Conservation (phyloP, 2,113 vertebrate genomes). For the Rhinopithecus roxellana region DNA sequence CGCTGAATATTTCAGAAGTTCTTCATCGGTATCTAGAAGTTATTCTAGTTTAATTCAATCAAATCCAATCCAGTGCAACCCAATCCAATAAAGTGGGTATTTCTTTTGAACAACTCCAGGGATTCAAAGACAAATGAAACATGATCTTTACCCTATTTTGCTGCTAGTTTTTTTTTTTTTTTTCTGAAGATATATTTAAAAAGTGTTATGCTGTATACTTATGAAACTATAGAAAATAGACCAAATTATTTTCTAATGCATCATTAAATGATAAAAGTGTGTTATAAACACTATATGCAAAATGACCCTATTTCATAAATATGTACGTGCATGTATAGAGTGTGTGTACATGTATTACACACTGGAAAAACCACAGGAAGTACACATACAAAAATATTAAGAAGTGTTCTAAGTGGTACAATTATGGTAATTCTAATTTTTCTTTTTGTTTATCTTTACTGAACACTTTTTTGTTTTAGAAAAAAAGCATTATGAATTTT, state of each 20-base stretch:
- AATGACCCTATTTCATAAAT: background rate
- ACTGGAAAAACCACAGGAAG: background rate
- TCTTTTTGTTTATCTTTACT: background rate
- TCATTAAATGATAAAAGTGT: background rate
- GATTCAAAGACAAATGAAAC: slow-evolving; percentile 5
- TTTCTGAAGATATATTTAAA: background rate
- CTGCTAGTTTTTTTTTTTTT: background rate
- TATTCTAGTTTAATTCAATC: background rate
- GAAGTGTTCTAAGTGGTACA: background rate
- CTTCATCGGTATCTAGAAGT: background rate
- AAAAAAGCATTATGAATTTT: background rate
- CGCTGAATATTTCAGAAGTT: background rate
- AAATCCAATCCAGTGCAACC: background rate
- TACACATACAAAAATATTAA: background rate
- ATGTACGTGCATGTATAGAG: background rate
- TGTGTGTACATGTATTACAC: background rate
- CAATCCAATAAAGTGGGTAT: background rate
- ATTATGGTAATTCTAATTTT: background rate
- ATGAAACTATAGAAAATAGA: background rate
- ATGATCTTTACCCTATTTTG: background rate
- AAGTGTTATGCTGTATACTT: background rate
- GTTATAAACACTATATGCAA: background rate
- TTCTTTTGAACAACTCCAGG: background rate
- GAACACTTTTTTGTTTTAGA: background rate
- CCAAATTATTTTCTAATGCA: background rate